Conservation (phyloP, 2,888 invertebrate species). For the Plebejus anna region DNA sequence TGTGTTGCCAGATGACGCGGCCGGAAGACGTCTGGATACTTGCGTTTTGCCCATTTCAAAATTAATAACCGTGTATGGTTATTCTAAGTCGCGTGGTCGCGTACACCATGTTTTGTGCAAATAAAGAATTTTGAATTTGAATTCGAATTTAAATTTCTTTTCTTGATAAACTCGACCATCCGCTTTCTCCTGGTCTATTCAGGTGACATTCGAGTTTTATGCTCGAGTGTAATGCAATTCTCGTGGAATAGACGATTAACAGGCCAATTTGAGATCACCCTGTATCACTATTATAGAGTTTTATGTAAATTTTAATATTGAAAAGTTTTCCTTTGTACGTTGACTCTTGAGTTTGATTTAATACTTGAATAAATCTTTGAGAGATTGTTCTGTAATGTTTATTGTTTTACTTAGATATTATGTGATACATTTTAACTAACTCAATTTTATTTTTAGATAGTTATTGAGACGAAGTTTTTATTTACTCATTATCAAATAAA, state of each 20-base stretch:
- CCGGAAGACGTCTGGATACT: too few species aligned
- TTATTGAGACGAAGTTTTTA: too few species aligned
- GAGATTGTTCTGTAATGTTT: neutral
- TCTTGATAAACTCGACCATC: neutral
- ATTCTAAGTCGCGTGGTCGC: too few species aligned
- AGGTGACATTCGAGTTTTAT: conserved; percentile 45
- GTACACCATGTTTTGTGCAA: too few species aligned
- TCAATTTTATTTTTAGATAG: too few species aligned
- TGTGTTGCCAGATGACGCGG: too few species aligned
- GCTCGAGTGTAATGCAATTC: conserved; percentile 51
- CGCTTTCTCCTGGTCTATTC: conserved; percentile 17
- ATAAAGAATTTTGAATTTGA: too few species aligned
- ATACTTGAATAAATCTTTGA: conserved; percentile 4
- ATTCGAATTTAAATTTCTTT: neutral
- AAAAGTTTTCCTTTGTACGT: conserved; percentile 19
- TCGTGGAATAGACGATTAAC: conserved; percentile 49
- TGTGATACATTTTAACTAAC: neutral
- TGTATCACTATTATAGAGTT: conserved; percentile 38
- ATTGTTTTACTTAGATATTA: neutral
- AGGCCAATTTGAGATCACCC: conserved; percentile 48
- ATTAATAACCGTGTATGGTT: too few species aligned
- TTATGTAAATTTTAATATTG: conserved; percentile 38
- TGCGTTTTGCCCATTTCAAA: too few species aligned
- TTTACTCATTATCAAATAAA: too few species aligned
- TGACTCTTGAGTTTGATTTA: neutral